Base-by-base conservation (phyloP, 2,888 invertebrate species). In the Stomorhina lunata region DNA sequence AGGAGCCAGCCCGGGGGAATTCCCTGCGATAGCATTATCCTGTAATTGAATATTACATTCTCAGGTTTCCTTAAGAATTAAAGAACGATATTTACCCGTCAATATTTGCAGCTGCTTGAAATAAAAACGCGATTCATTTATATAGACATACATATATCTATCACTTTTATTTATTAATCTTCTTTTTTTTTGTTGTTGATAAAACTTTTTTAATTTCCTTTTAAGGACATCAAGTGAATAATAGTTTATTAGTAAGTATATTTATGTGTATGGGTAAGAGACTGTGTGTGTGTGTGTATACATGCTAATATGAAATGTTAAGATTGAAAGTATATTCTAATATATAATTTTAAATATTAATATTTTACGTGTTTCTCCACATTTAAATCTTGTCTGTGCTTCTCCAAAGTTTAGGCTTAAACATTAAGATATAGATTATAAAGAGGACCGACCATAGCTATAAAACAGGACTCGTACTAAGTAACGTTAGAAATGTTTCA, bases 121-220 rank as follows among this genome's bases (percentile, higher is more conserved):
- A n/a, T n/a, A n/a, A n/a, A n/a, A n/a, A n/a, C n/a, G n/a, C n/a
- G n/a, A n/a, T n/a, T n/a, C n/a, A n/a, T 7, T 43, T 22, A 48
- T 48, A 48, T 48, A 15, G 48, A 48, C 55, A 43, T 25, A 15
- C 22, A 45, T 6, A 32, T 20, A 29, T 34, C 34, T n/a, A 40
- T 3, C 1, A 22, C 3, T 27, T 22, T 20, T 15, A 5, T 7
- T 25, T 25, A 37, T 37, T 25, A 3, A 32, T 25, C 2, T n/a
- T 9, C 12, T n/a, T 25, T 50, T 77, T 25, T 45, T 43, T 27
- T 68, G 75, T 79, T 48, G 50, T 63, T 50, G 57, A 65, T 78
- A 78, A 73, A 81, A 81, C 73, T 82, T 82, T 82, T 66, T 79
- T 82, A 66, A 79, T 76, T 79, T 76, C 75, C 75, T 76, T 76